Conservation (phyloP, 2,797 vertebrate species). For the Ptychadena robeensis region DNA sequence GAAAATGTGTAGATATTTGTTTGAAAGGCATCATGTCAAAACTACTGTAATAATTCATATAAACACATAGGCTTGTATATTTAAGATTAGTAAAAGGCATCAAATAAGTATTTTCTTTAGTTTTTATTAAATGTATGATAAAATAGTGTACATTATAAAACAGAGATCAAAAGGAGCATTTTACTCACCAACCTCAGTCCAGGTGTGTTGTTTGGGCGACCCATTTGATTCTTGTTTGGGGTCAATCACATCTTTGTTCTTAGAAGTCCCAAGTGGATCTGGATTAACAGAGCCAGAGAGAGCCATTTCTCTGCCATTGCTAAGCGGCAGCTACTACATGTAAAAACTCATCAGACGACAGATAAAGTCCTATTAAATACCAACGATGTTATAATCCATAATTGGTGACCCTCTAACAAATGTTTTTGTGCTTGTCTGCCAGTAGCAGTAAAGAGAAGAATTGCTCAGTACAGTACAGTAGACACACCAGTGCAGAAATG, state of each 20-base stretch:
- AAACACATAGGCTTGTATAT: neutral
- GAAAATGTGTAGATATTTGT: too few relatives aligned
- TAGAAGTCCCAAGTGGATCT: neutral
- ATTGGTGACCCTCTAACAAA: neutral
- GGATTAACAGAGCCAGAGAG: constrained; percentile 14
- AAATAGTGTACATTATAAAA: constrained; percentile 2
- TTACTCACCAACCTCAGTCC: constrained; percentile 82
- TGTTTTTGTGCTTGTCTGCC: constrained; percentile 14
- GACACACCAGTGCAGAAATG: constrained; percentile 33
- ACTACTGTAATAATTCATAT: neutral
- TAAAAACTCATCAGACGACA: constrained; percentile 9
- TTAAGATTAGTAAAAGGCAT: neutral
- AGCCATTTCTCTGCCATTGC: constrained; percentile 27
- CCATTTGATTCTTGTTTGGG: constrained; percentile 67
- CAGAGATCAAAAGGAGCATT: neutral
- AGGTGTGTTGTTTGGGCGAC: constrained; percentile 77
- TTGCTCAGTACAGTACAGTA: constrained; percentile 3
- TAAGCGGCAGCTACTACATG: constrained; percentile 26
- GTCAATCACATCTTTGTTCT: constrained; percentile 51
- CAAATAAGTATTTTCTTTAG: too few relatives aligned
- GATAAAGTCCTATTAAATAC: constrained; percentile 4
- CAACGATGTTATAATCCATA: neutral
- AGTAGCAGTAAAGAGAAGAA: constrained; percentile 31
- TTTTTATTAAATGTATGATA: too few relatives aligned
- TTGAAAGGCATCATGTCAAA: neutral